These are phyloP conservation scores for Tinea semifulvella DNA, from an alignment of 2,888 invertebrate genomes.

Conservation along the genomic window DNA sequence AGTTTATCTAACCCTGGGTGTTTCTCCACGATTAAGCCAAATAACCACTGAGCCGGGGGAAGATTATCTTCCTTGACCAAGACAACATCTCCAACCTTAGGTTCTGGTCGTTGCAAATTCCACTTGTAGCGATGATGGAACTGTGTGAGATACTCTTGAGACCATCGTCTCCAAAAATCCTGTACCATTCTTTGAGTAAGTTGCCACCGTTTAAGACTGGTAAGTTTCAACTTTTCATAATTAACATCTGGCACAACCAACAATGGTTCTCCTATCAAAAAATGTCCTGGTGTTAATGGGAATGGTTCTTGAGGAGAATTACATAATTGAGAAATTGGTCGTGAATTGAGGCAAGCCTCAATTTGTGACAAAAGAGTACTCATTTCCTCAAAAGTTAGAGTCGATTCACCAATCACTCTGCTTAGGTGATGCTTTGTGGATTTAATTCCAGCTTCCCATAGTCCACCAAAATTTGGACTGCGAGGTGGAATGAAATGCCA, in stretches of 20 bases:
- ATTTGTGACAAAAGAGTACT: conserved; percentile 16
- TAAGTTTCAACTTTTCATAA: conserved; percentile 14
- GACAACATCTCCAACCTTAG: conserved; percentile 20
- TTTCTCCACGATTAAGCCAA: conserved; percentile 19
- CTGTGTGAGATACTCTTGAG: conserved; percentile 21
- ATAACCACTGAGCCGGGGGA: conserved; percentile 21
- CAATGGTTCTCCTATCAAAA: conserved; percentile 19
- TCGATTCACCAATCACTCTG: conserved; percentile 8
- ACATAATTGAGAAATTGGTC: conserved; percentile 17
- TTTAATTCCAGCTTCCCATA: conserved; percentile 23
- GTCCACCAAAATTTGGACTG: conserved; percentile 20
- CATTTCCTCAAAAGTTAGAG: conserved; percentile 17
- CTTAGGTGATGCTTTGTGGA: conserved; percentile 18
- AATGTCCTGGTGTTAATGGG: conserved; percentile 22
- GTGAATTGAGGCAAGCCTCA: conserved; percentile 19
- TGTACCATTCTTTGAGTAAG: conserved; percentile 22
- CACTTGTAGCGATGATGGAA: conserved; percentile 20
- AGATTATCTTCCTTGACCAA: conserved; percentile 21
- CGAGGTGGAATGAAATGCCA: conserved; percentile 22
- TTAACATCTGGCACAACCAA: conserved; percentile 17
- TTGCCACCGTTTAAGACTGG: conserved; percentile 22
- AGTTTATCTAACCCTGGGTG: conserved; percentile 21
- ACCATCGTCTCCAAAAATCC: conserved; percentile 23
- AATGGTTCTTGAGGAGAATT: conserved; percentile 12
- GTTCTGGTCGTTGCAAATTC: conserved; percentile 17